These are phyloP conservation scores for Sarcophaga peregrina DNA, from an alignment of 1,140 invertebrate genomes.

Conservation along the genomic window DNA sequence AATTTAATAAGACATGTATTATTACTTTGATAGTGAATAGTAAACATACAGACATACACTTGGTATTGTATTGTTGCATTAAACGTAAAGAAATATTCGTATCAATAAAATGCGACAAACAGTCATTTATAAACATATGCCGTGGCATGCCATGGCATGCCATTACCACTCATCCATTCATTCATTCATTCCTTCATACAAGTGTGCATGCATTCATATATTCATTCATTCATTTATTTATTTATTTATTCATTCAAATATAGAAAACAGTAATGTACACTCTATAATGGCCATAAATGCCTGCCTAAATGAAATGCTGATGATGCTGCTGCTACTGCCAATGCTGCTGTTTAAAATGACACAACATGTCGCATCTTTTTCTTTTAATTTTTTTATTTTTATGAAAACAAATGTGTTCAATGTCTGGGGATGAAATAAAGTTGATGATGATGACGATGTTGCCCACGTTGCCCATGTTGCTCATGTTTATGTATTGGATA, in stretches of 20 bases:
- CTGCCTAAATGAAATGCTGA: neutral
- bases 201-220: too few relatives aligned
- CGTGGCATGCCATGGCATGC: too few relatives aligned
- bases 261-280: neutral
- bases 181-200: neutral
- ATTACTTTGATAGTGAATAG: too few relatives aligned
- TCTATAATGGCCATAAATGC: neutral
- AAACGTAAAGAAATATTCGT: neutral
- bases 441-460: neutral
- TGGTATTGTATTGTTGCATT: neutral
- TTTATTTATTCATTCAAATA: too few relatives aligned
- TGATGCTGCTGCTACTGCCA: neutral
- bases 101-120: neutral
- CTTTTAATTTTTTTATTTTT: too few relatives aligned
- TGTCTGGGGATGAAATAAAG: too few relatives aligned
- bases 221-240: too few relatives aligned
- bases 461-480: neutral
- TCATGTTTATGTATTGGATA: slow-evolving; percentile 16
- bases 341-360: slow-evolving; percentile 8
- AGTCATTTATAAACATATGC: neutral
- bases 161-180: neutral
- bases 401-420: too few relatives aligned
- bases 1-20: too few relatives aligned
- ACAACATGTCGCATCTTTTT: neutral
- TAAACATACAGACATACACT: too few relatives aligned